Evolutionary conservation across 2,113 vertebrate genomes (phyloP), one percentile per base, ranked within the genome.

Genomic region (Aramus guarauna): DNA sequence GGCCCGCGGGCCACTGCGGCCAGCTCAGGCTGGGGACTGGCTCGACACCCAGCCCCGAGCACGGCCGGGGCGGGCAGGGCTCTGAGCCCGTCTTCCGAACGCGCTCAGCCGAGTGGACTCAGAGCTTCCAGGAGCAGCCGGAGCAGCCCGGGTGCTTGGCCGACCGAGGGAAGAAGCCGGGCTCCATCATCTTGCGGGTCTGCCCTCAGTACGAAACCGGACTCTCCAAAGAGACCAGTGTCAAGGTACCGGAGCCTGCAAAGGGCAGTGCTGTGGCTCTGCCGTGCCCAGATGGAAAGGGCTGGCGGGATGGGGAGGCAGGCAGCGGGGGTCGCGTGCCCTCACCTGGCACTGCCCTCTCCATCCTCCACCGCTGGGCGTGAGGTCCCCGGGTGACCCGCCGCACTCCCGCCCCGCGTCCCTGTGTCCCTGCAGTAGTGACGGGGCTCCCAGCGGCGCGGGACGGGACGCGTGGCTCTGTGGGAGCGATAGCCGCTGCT

Each of bases 201-300:
- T 99, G 98, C 90, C 99, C 99, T 26, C 98, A 99, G 71, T 99
- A 99, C 3, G 98, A 97, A 96, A 99, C 99, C 0, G 99, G 99
- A 63, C 98, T 99, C 95, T 98, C 99, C 62, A 98, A 98, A 95
- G 99, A 99, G 53, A 99, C 98, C 96, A 99, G 98, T 58, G 98
- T 99, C n/a, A 99, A 99, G 99, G 99, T 99, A 97, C 64, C 3
- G 0, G 67, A 71, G 52, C 39, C 81, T 16, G 24, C 24, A 3
- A 10, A 12, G 29, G 34, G 37, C 39, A 34, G 52, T 1, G 0
- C 2, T 6, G 27, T 0, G 0, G 39, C 78, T 64, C 63, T 45
- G 81, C 68, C 1, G 0, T 79, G 47, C 48, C 56, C 1, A 0
- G 34, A 53, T 3, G 30, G 76, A 75, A 20, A 18, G 48, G 66